These are phyloP conservation scores for Planococcus citri DNA, from an alignment of 1,140 invertebrate genomes.

Conservation along the genomic window DNA sequence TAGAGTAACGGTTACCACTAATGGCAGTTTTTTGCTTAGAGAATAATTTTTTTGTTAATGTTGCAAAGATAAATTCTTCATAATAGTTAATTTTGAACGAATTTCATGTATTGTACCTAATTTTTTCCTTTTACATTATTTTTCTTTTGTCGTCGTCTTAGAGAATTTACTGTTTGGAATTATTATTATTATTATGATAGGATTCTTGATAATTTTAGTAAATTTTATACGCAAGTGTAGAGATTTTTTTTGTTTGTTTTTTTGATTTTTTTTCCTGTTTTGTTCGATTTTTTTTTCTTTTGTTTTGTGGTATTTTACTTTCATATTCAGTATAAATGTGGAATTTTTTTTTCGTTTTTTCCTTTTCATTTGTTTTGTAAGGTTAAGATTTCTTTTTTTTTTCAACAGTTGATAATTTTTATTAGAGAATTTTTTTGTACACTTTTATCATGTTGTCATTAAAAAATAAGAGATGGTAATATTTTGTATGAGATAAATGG, in stretches of 20 bases:
- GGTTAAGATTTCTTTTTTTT: background rate
- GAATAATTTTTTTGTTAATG: background rate
- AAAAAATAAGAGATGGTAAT: background rate
- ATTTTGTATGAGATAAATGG: slow-evolving; percentile 2
- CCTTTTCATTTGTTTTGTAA: background rate
- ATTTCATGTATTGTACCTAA: background rate
- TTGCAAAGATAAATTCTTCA: background rate
- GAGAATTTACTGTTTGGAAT: background rate
- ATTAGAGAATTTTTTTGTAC: slow-evolving; percentile 8
- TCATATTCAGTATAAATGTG: background rate
- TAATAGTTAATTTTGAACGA: background rate
- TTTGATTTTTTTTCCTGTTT: background rate
- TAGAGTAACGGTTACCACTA: background rate
- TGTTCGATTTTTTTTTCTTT: background rate
- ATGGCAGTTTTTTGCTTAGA: background rate
- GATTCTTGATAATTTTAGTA: background rate
- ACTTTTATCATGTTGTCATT: slow-evolving; percentile 3
- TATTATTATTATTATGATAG: no score
- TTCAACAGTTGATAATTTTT: background rate
- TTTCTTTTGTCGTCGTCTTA: no score
- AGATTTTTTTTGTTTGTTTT: background rate
- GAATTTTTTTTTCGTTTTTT: background rate
- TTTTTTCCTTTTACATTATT: no score
- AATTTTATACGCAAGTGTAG: background rate
- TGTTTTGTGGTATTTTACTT: background rate